These are phyloP conservation scores for Hemaris fuciformis DNA, from an alignment of 2,888 invertebrate species.

Conservation along the genomic window DNA sequence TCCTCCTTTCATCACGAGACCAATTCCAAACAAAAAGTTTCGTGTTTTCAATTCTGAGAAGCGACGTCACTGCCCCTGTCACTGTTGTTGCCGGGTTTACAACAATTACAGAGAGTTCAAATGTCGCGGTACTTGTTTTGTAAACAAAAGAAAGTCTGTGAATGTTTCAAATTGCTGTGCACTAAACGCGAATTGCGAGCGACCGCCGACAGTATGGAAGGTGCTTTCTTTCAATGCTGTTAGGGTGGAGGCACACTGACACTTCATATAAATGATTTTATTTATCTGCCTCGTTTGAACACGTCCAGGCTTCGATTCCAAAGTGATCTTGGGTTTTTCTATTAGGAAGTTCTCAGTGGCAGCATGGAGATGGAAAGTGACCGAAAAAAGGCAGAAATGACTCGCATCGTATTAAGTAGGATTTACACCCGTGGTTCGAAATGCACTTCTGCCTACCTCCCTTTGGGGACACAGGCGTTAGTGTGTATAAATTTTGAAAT, in stretches of 20 bases:
- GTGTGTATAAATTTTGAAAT: too few species aligned
- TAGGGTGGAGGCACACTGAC: conserved; percentile 8
- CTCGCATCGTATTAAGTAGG: too few species aligned
- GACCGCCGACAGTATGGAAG: conserved; percentile 26
- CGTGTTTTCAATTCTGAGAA: too few species aligned
- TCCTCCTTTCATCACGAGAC: too few species aligned
- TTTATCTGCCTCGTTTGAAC: background rate
- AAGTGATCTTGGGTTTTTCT: too few species aligned
- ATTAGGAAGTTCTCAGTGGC: too few species aligned
- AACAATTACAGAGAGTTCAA: background rate
- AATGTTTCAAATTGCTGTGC: conserved; percentile 23
- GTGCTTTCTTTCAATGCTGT: conserved; percentile 30
- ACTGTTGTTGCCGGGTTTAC: background rate
- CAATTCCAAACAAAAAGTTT: background rate
- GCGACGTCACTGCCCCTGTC: background rate
- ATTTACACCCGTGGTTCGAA: too few species aligned
- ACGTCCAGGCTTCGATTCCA: too few species aligned
- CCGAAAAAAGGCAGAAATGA: too few species aligned
- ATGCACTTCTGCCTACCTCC: too few species aligned
- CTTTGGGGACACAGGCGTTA: too few species aligned
- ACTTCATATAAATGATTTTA: background rate
- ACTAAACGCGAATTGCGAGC: conserved; percentile 20
- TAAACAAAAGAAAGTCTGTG: conserved; percentile 32
- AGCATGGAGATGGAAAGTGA: too few species aligned
- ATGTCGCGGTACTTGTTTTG: conserved; percentile 18